Percentiles rank a stretch among this genome's conserved stretches.
Conservation (phyloP, 2,113 vertebrate species). For the Peucedramus taeniatus region DNA sequence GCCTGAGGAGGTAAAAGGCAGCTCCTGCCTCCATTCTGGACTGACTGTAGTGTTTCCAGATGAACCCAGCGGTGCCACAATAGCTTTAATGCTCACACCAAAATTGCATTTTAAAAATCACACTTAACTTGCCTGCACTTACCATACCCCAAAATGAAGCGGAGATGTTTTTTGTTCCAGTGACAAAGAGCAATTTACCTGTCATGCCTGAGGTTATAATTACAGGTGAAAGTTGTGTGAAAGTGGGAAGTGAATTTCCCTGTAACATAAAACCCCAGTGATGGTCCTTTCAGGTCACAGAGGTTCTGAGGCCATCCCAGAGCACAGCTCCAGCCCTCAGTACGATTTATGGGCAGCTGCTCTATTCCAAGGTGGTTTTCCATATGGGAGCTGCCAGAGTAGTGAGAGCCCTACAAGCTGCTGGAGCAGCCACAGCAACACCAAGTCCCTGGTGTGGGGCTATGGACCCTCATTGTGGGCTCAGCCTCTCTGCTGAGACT, state of each 20-base stretch:
- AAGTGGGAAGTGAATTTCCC: neutral
- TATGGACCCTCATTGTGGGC: accelerated
- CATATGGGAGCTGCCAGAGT: neutral
- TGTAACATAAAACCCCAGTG: neutral
- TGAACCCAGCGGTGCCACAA: neutral
- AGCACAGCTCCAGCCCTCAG: neutral
- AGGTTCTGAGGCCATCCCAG: neutral
- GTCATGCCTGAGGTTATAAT: neutral
- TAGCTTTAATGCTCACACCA: neutral
- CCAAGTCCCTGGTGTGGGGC: neutral
- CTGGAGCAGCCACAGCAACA: neutral
- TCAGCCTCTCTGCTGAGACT: neutral
- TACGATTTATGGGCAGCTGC: neutral
- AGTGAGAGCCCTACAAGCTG: neutral
- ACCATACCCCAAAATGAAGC: neutral
- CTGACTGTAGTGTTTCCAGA: neutral
- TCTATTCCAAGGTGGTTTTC: neutral
- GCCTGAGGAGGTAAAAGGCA: neutral
- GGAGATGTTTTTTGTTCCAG: neutral
- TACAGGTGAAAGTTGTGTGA: neutral
- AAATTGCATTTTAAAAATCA: neutral
- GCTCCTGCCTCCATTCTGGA: neutral
- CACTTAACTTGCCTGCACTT: neutral
- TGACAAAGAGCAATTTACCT: neutral
- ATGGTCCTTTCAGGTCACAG: neutral